Evolutionary conservation across 2,797 vertebrate species (phyloP).

Genomic region (Harpagifer antarcticus): DNA sequence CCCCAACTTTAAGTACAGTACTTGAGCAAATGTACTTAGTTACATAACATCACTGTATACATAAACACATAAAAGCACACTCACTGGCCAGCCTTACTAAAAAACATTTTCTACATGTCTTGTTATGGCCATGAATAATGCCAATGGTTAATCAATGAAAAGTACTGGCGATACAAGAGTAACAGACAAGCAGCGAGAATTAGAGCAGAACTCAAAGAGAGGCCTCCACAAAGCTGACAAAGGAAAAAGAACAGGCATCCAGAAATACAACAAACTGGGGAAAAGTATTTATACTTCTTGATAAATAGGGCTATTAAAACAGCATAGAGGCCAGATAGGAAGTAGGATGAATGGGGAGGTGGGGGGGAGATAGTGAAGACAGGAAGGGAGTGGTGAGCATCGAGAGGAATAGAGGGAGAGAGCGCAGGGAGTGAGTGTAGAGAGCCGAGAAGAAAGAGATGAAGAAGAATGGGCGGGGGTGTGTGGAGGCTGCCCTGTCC

Average conservation of each 20-base stretch:
- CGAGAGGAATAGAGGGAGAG: conserved; percentile 33
- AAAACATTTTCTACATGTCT: conserved; percentile 58
- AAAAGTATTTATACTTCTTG: conserved; percentile 68
- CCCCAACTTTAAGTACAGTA: too few relatives aligned
- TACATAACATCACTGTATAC: not conserved
- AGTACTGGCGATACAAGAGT: conserved; percentile 57
- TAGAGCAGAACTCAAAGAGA: conserved; percentile 64
- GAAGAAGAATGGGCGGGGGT: conserved; percentile 48
- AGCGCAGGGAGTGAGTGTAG: conserved; percentile 13
- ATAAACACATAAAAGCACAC: conserved; percentile 15
- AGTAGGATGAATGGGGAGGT: conserved; percentile 17
- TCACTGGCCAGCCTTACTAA: conserved; percentile 35
- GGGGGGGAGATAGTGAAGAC: conserved; percentile 35
- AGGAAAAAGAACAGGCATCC: conserved; percentile 53
- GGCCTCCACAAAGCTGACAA: conserved; percentile 64
- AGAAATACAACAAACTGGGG: conserved; percentile 55
- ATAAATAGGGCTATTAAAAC: conserved; percentile 72
- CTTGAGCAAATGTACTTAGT: too few relatives aligned
- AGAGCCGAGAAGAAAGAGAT: conserved; percentile 49
- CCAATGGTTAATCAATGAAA: conserved; percentile 69
- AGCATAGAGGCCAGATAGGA: conserved; percentile 47
- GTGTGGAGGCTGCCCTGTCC: conserved; percentile 49
- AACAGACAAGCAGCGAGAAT: conserved; percentile 57
- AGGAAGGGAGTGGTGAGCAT: conserved; percentile 31
- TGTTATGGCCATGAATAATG: conserved; percentile 41